Evolutionary conservation across 1,140 invertebrate genomes (phyloP), one percentile per base, ranked within the genome.

Genomic region (Drosophila prosaltans): DNA sequence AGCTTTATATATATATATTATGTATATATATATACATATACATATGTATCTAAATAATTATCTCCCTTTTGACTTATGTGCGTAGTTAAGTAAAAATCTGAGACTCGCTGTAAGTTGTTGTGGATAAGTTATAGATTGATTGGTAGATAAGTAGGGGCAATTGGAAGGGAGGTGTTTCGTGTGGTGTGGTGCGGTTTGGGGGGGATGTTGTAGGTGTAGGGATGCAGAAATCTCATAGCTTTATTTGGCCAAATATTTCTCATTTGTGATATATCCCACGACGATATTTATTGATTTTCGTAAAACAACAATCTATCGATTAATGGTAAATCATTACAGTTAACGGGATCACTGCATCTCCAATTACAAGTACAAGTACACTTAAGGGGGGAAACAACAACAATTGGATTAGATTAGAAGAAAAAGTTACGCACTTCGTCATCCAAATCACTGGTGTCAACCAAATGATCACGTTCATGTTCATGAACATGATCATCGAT

Each of bases 61-160:
- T 79, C 76, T 73, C 45, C 45, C 45, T 51, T 51, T 24, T 88
- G 80, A 89, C 80, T 88, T 88, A 88, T 88, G 84, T 88, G 84
- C 84, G 80, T 88, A 89, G 74, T 88, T 88, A 88, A 88, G 84
- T 88, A 88, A 86, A 62, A 86, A 86, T 86, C 83, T 88, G 84
- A 88, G 84, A 88, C 84, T 88, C 84, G 80, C 80, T 80, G 80
- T 80, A 89, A 80, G 71, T 69, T 78, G 62, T 69, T 65, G 71
- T 65, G 68, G 54, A 64, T 63, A 59, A 36, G 32, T 21, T 26
- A 24, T 48, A 9, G 45, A 9, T 36, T 36, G 32, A 24, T 48
- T 6, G 45, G 2, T 48, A 24, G 21, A 48, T 24, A 24, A 21
- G 45, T 48, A 24, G 21, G 21, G 45, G 10, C 39, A 11, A 40